These are phyloP conservation scores for Blastobasis adustella DNA, from an alignment of 2,888 invertebrate genomes.

Conservation along the genomic window DNA sequence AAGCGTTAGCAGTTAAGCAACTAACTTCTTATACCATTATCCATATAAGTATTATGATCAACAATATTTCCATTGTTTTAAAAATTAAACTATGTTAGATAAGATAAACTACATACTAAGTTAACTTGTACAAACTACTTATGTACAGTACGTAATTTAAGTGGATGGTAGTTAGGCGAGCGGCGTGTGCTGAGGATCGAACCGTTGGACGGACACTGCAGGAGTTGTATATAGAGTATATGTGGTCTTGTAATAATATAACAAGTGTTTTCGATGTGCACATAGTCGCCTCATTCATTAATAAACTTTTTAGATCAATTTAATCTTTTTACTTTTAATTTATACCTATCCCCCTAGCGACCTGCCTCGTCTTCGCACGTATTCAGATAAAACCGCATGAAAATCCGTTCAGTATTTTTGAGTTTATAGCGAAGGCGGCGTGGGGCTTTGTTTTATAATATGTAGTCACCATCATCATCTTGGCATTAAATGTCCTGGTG, in stretches of 20 bases:
- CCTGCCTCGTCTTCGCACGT: too few relatives aligned
- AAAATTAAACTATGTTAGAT: constrained; percentile 44
- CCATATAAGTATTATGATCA: constrained; percentile 70
- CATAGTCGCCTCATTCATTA: constrained; percentile 75
- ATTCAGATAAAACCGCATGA: too few relatives aligned
- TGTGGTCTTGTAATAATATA: constrained; percentile 65
- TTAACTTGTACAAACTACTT: constrained; percentile 70
- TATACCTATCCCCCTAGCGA: too few relatives aligned
- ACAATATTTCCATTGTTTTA: constrained; percentile 70
- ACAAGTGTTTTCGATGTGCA: constrained; percentile 73
- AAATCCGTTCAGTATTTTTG: too few relatives aligned
- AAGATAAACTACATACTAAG: constrained; percentile 17
- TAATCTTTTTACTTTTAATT: constrained; percentile 33
- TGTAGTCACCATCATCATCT: too few relatives aligned
- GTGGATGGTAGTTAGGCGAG: constrained; percentile 23
- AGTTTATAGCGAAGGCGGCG: too few relatives aligned
- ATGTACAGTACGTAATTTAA: constrained; percentile 61
- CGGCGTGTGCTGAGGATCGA: constrained; percentile 14
- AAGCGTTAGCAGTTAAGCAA: constrained; percentile 58
- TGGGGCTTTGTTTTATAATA: too few relatives aligned
- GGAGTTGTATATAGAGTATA: constrained; percentile 68
- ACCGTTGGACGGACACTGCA: constrained; percentile 26
- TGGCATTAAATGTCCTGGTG: too few relatives aligned
- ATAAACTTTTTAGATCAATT: constrained; percentile 73
- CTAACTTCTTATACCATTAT: constrained; percentile 67